phyloP scores from a whole-genome alignment of 2,888 invertebrate species.

The Diaperis boleti region DNA sequence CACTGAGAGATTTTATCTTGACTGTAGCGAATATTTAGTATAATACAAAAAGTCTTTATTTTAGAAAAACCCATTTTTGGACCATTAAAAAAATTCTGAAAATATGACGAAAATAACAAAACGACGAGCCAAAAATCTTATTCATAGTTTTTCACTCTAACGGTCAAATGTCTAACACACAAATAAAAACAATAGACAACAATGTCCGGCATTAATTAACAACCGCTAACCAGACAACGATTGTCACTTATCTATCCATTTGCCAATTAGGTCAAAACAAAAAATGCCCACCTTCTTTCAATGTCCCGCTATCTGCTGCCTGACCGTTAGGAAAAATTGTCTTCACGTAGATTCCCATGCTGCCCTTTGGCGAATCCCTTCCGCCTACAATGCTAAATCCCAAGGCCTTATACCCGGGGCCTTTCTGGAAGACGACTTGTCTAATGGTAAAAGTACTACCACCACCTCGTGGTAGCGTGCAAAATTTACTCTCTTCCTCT shows the following conservation, averaged over 20 bases:
- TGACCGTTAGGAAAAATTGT: constrained; percentile 89
- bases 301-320: constrained; percentile 85
- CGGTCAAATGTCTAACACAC: too few species aligned
- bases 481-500: constrained; percentile 71
- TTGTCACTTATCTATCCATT: constrained; percentile 19
- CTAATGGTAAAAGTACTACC: constrained; percentile 70
- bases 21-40: too few species aligned
- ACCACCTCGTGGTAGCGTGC: constrained; percentile 71
- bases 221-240: constrained; percentile 18
- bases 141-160: too few species aligned
- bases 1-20: too few species aligned
- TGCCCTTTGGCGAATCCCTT: constrained; percentile 87
- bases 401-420: constrained; percentile 84
- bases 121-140: too few species aligned
- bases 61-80: too few species aligned
- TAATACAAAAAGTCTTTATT: too few species aligned
- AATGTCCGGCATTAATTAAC: constrained; percentile 2
- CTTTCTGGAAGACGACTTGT: constrained; percentile 77
- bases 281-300: constrained; percentile 85
- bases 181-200: constrained; percentile 2
- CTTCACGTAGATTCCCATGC: constrained; percentile 91
- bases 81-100: too few species aligned
- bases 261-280: neutral
- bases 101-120: too few species aligned
- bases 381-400: constrained; percentile 94